Conservation (phyloP, 2,113 vertebrate species). For the Euleptes europaea region DNA sequence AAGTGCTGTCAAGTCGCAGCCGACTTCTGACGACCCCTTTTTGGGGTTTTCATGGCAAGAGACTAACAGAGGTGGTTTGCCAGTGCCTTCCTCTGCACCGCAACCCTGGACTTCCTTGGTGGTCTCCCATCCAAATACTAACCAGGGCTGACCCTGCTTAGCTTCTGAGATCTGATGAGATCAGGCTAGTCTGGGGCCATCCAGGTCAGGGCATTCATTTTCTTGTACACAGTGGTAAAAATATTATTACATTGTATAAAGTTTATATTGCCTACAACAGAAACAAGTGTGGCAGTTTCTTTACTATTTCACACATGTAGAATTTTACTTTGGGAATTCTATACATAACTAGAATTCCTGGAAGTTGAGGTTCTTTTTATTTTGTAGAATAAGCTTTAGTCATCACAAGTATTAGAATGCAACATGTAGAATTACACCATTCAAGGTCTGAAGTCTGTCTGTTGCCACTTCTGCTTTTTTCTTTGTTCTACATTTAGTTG, state of each 20-base stretch:
- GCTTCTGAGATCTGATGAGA: too few relatives aligned
- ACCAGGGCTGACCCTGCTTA: too few relatives aligned
- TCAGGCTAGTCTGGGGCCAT: too few relatives aligned
- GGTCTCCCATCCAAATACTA: too few relatives aligned
- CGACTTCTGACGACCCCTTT: too few relatives aligned
- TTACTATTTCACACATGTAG: not conserved
- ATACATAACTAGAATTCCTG: not conserved
- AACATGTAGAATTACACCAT: not conserved
- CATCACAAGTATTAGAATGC: not conserved
- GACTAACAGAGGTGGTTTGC: too few relatives aligned
- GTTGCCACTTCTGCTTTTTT: not conserved
- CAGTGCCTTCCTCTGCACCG: too few relatives aligned
- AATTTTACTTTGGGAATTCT: not conserved
- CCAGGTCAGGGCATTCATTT: too few relatives aligned
- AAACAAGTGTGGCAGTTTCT: not conserved
- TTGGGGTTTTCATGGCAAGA: too few relatives aligned
- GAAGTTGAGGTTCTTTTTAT: not conserved
- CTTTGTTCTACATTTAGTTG: not conserved
- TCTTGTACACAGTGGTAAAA: not conserved
- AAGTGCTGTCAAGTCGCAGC: too few relatives aligned
- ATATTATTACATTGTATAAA: not conserved
- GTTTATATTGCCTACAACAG: not conserved
- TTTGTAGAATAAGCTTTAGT: not conserved
- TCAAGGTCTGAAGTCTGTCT: too few relatives aligned
- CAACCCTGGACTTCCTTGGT: too few relatives aligned